These are phyloP conservation scores for Lepus townsendii DNA, from an alignment of 2,797 vertebrate genomes.

Conservation along the genomic window DNA sequence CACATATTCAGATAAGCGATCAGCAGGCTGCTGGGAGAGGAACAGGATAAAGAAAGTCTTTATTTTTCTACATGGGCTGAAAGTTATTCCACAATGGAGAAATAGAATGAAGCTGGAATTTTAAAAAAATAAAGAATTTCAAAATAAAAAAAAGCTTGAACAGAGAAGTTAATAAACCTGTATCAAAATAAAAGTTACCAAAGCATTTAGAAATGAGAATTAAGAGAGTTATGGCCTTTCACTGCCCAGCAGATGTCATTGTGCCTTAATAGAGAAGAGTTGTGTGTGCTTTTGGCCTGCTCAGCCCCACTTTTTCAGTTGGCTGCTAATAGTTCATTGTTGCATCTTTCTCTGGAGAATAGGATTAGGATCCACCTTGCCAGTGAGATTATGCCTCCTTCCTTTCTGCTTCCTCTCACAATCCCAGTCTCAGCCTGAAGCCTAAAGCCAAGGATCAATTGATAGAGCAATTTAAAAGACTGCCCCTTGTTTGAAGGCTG, in stretches of 20 bases:
- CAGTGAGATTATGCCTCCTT: not conserved
- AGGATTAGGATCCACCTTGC: not conserved
- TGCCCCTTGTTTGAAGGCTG: not conserved
- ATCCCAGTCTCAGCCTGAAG: not conserved
- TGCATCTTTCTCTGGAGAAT: not conserved
- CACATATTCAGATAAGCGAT: not conserved
- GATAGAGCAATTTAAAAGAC: fast-evolving
- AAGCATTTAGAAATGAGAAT: not conserved
- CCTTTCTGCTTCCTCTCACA: not conserved
- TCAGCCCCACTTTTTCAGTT: no score
- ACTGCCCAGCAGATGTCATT: not conserved
- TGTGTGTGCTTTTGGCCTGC: fast-evolving
- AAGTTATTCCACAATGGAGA: not conserved
- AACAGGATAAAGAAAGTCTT: not conserved
- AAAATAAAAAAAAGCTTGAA: not conserved
- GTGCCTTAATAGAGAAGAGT: not conserved
- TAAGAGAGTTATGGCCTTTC: not conserved
- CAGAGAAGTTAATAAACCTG: not conserved
- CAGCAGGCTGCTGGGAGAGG: not conserved
- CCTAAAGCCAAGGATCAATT: not conserved
- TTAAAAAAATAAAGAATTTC: not conserved
- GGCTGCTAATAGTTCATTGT: not conserved
- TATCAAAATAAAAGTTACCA: not conserved
- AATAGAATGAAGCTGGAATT: not conserved
- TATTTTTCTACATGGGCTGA: not conserved